These are phyloP conservation scores for Anolis carolinensis DNA, from an alignment of 2,113 vertebrate species.

Conservation along the genomic window DNA sequence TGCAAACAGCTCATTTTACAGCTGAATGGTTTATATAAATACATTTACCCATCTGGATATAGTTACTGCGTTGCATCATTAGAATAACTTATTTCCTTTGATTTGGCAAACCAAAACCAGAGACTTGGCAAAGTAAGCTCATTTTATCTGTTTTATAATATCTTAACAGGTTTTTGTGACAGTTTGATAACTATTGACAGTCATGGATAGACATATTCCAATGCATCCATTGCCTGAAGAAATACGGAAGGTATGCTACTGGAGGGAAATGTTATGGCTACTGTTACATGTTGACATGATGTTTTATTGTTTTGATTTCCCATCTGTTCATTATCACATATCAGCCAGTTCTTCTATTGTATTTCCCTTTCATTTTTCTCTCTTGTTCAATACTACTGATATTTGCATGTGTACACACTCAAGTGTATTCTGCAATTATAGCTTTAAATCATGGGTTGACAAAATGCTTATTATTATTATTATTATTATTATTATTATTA, in stretches of 20 bases:
- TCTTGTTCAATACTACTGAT: neutral
- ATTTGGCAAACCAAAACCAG: neutral
- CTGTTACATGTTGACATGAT: neutral
- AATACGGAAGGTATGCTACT: constrained; percentile 72
- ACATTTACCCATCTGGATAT: neutral
- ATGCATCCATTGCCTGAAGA: constrained; percentile 71
- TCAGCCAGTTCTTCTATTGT: neutral
- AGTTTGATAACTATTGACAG: constrained; percentile 28
- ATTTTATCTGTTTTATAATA: constrained; percentile 24
- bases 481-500: too few species aligned
- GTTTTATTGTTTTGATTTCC: neutral
- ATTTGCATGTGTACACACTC: neutral
- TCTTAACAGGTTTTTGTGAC: constrained; percentile 48
- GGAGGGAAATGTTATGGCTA: neutral
- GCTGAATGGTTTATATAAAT: neutral
- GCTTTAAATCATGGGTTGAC: neutral
- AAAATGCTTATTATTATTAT: neutral
- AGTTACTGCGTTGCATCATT: neutral
- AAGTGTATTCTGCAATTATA: neutral
- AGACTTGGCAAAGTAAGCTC: neutral
- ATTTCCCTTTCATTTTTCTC: neutral
- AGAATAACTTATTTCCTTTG: neutral
- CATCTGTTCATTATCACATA: neutral
- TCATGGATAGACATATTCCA: constrained; percentile 72
- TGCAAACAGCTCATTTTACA: neutral